Conservation (phyloP, 1,140 invertebrate genomes). For the Whitmania pigra region DNA sequence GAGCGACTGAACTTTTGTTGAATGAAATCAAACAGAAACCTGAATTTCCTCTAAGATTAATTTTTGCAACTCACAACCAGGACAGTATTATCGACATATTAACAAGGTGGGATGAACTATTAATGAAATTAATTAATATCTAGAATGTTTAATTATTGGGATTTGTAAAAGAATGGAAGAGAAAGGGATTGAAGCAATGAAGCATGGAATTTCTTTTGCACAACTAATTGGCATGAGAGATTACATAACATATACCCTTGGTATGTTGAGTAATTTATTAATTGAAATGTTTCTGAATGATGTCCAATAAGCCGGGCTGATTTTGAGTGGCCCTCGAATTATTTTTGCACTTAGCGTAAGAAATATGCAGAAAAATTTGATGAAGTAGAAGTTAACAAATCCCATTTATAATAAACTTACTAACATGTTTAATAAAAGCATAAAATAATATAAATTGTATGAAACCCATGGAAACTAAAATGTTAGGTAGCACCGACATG, state of each 20-base stretch:
- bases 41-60: conserved; percentile 25
- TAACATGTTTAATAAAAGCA: background rate
- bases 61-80: conserved; percentile 42
- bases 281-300: no score
- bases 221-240: conserved; percentile 93
- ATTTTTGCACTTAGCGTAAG: no score
- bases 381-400: no score
- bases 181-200: conserved; percentile 66
- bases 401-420: background rate
- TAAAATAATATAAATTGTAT: background rate
- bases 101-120: background rate
- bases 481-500: no score
- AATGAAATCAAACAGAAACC: conserved; percentile 13
- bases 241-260: conserved; percentile 80
- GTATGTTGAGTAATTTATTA: conserved; percentile 44
- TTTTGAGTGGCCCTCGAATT: no score
- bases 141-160: background rate
- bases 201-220: conserved; percentile 81
- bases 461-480: background rate
- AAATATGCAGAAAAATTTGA: no score
- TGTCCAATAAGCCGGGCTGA: no score
- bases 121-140: background rate
- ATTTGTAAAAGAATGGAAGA: conserved; percentile 61
- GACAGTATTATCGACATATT: conserved; percentile 28
- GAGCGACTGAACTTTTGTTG: conserved; percentile 26